phyloP scores from a whole-genome alignment of 2,888 invertebrate genomes.

The Amorpha juglandis region DNA sequence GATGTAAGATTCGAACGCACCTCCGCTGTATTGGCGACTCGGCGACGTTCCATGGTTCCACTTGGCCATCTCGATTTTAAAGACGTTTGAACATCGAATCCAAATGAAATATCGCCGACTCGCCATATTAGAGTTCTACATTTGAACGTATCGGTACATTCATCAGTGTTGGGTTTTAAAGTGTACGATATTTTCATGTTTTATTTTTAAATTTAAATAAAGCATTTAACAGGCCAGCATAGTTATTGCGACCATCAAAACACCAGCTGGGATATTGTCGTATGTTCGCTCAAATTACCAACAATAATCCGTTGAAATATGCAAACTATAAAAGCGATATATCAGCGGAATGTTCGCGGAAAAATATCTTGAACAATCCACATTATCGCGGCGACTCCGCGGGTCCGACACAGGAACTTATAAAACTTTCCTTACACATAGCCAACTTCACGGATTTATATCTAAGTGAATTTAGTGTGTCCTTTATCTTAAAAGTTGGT shows the following conservation, averaged over 20 bases:
- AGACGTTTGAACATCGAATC: slow-evolving; percentile 26
- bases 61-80: slow-evolving; percentile 20
- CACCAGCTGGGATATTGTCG: background rate
- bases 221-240: no score
- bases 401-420: slow-evolving; percentile 44
- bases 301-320: background rate
- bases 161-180: background rate
- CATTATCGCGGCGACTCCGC: slow-evolving; percentile 54
- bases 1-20: slow-evolving; percentile 69
- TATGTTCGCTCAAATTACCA: background rate
- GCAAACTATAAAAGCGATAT: slow-evolving; percentile 8
- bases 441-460: slow-evolving; percentile 38
- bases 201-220: no score
- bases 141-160: slow-evolving; percentile 37
- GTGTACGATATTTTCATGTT: background rate
- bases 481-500: slow-evolving; percentile 44
- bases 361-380: slow-evolving; percentile 18
- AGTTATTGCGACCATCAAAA: no score
- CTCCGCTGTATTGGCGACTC: slow-evolving; percentile 30
- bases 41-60: slow-evolving; percentile 23
- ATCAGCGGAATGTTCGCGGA: background rate
- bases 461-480: slow-evolving; percentile 41
- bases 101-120: slow-evolving; percentile 19
- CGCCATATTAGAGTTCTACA: slow-evolving; percentile 42
- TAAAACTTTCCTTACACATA: slow-evolving; percentile 20